phyloP scores from a whole-genome alignment of 2,113 vertebrate species.

The Struthio camelus region DNA sequence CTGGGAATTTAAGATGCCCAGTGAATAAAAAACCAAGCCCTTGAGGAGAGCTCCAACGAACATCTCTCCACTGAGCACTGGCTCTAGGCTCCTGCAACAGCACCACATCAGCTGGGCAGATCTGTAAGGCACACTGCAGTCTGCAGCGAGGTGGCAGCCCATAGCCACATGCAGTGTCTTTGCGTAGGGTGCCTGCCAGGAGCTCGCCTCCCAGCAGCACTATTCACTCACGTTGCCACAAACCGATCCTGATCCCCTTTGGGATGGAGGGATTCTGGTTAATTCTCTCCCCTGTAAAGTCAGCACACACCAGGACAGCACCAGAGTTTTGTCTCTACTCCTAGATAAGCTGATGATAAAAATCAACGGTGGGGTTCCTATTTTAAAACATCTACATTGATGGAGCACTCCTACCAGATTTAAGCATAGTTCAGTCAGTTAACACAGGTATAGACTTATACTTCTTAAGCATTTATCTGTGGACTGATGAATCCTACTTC shows the following conservation, averaged over 20 bases:
- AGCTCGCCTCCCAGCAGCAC: not conserved
- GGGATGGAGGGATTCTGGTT: fast-evolving
- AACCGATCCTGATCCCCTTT: not conserved
- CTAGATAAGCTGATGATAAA: too few species aligned
- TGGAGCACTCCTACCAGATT: too few species aligned
- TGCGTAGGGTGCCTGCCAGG: not conserved
- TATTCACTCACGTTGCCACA: not conserved
- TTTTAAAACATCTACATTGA: too few species aligned
- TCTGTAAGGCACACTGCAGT: not conserved
- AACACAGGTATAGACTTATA: too few species aligned
- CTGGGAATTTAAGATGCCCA: not conserved
- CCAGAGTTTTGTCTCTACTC: too few species aligned
- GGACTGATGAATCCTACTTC: too few species aligned
- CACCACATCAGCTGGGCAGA: not conserved
- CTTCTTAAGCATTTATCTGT: too few species aligned
- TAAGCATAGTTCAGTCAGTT: too few species aligned
- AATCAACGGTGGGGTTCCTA: too few species aligned
- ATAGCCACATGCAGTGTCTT: not conserved
- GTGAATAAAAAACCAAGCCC: not conserved
- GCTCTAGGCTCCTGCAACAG: not conserved
- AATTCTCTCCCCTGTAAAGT: not conserved
- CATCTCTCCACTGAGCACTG: not conserved
- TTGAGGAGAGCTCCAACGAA: not conserved
- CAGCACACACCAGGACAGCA: too few species aligned
- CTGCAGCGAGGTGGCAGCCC: not conserved